Evolutionary conservation across 2,888 invertebrate genomes (phyloP), one percentile per base, ranked within the genome.

Genomic region (Lasioglossum figueresi): DNA sequence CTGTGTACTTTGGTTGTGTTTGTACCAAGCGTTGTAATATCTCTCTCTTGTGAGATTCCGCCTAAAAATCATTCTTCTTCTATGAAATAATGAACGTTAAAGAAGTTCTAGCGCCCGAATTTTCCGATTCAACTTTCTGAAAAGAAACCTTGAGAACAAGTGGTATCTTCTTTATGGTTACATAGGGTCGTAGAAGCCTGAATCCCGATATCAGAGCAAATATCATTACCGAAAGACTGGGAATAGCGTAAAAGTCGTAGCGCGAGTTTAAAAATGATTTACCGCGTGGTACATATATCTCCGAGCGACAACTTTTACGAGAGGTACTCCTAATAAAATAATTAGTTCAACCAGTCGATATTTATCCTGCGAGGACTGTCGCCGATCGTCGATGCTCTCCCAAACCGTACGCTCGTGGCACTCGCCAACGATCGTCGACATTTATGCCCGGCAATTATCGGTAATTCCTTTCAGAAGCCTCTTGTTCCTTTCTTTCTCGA

Each of bases 381-480:
- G 1, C 3, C 56, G n/a, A 52, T 56, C 56, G n/a, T 4, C 56
- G 56, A 56, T n/a, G 56, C 12, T 56, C n/a, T n/a, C n/a, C 10
- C 3, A 56, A 56, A 56, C 1, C 56, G 56, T n/a, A n/a, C 12
- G 4, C n/a, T 56, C 56, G 56, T n/a, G 56, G n/a, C 56, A 4
- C n/a, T 56, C n/a, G 52, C 23, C 52, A 52, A 52, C 52, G 56
- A 56, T 56, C 56, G 56, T 56, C n/a, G 56, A n/a, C 56, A 56
- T 56, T 63, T 63, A 19, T 63, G 31, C 31, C 31, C 31, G 63
- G 63, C 16, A 31, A 63, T 63, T 63, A 63, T 3, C 6, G 63
- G 14, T 19, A 19, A 63, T 31, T 31, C 31, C 63, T 63, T 63
- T 19, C 63, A 31, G 63, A 8, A 63, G 63, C 31, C 63, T 31